Evolutionary conservation across 1,140 invertebrate species (phyloP).

Genomic region (Gonatopus flavifemur): DNA sequence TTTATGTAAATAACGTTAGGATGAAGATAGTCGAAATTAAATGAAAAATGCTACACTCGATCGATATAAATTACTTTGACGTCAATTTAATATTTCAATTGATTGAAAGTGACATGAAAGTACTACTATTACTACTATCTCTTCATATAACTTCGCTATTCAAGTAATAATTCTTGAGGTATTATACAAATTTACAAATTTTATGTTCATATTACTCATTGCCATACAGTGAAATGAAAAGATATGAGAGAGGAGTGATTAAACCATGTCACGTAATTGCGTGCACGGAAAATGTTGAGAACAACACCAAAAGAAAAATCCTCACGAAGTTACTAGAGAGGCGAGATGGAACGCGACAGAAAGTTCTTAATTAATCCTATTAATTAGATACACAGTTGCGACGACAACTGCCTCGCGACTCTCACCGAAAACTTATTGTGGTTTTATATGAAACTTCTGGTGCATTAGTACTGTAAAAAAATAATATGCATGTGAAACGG

Average conservation of each 20-base stretch:
- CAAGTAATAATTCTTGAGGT: background rate
- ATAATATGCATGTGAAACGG: no score
- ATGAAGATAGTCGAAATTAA: no score
- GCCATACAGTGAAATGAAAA: background rate
- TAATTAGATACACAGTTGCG: conserved; percentile 37
- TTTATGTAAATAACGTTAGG: no score
- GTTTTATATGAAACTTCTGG: conserved; percentile 13
- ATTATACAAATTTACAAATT: background rate
- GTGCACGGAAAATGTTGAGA: conserved; percentile 4
- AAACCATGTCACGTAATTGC: conserved; percentile 18
- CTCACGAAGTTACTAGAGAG: conserved; percentile 16
- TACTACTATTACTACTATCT: background rate
- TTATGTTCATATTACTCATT: background rate
- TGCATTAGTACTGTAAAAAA: no score
- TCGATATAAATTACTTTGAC: no score
- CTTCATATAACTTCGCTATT: background rate
- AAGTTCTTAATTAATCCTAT: conserved; percentile 45
- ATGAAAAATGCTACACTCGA: no score
- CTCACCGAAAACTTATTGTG: conserved; percentile 15
- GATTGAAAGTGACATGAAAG: no score
- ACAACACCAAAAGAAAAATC: conserved; percentile 24
- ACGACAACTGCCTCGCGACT: conserved; percentile 18
- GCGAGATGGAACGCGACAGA: conserved; percentile 7
- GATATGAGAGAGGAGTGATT: background rate
- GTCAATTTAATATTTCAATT: no score